Percentiles rank a stretch among this genome's conserved stretches.
phyloP scores from a whole-genome alignment of 2,113 vertebrate species.

The Manacus vitellinus region DNA sequence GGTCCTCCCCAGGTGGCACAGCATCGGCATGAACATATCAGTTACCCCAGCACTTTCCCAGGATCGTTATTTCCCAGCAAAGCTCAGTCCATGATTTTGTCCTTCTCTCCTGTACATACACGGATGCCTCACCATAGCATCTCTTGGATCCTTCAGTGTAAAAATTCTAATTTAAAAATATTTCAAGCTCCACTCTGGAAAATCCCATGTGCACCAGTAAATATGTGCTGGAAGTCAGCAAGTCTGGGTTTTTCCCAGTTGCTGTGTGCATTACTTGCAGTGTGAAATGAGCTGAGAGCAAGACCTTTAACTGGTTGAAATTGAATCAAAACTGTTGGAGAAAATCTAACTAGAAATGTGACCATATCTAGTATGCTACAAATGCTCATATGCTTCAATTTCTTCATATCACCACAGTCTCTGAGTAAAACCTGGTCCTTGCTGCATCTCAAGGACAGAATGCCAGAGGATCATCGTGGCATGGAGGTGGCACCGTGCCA shows the following conservation, averaged over 20 bases:
- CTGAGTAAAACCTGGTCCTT: not conserved
- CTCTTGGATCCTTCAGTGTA: not conserved
- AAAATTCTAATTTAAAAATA: not conserved
- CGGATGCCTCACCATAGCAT: not conserved
- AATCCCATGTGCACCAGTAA: not conserved
- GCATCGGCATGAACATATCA: accelerated
- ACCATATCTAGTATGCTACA: not conserved
- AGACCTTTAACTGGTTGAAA: not conserved
- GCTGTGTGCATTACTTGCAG: not conserved
- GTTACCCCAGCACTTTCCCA: not conserved
- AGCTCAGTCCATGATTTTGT: not conserved
- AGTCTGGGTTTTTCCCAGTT: not conserved
- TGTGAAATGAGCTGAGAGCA: not conserved
- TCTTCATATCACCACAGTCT: not conserved
- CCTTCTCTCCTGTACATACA: not conserved
- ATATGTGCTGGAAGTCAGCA: not conserved
- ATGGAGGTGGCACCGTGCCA: accelerated
- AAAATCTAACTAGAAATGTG: not conserved
- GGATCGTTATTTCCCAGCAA: not conserved
- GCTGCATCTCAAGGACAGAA: not conserved
- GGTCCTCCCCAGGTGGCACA: not conserved
- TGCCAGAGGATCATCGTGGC: accelerated
- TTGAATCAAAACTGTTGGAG: not conserved
- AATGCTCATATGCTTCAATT: not conserved
- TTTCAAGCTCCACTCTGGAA: not conserved